Evolutionary conservation across 2,113 vertebrate species (phyloP).

Genomic region (Nycticebus coucang): DNA sequence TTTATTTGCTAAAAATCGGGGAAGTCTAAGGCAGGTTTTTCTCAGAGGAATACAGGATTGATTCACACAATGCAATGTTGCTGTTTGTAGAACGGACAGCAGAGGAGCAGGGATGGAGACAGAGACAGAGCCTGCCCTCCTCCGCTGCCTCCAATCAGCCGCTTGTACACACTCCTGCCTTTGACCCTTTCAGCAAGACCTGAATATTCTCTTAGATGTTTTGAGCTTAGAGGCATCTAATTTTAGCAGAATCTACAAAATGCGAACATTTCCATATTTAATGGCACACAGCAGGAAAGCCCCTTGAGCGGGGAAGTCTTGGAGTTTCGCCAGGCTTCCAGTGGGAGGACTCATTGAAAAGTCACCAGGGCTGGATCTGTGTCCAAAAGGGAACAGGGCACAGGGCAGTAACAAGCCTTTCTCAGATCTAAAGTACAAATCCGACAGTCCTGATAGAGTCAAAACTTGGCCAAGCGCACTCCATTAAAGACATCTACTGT

Average conservation of each 20-base stretch:
- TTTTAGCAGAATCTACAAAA: conserved; percentile 58
- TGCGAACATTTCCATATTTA: conserved; percentile 72
- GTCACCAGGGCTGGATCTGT: not conserved
- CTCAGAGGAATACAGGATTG: not conserved
- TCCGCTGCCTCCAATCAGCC: not conserved
- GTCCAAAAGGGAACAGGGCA: not conserved
- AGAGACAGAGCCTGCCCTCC: no score
- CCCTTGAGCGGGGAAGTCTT: conserved; percentile 41
- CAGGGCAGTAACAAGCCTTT: not conserved
- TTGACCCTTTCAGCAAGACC: not conserved
- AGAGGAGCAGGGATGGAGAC: not conserved
- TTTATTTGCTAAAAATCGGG: not conserved
- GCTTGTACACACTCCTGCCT: fast-evolving
- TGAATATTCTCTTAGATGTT: conserved; percentile 40
- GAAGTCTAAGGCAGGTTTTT: not conserved
- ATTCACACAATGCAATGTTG: not conserved
- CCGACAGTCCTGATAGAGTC: not conserved
- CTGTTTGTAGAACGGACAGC: not conserved
- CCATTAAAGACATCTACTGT: not conserved
- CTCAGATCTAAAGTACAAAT: not conserved
- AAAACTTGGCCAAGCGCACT: not conserved
- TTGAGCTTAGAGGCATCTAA: not conserved
- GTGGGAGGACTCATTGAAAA: conserved; percentile 26
- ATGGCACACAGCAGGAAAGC: conserved; percentile 42
- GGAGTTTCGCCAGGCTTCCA: not conserved